Base-by-base conservation (phyloP, 2,797 vertebrate species). In the Vireo griseus region DNA sequence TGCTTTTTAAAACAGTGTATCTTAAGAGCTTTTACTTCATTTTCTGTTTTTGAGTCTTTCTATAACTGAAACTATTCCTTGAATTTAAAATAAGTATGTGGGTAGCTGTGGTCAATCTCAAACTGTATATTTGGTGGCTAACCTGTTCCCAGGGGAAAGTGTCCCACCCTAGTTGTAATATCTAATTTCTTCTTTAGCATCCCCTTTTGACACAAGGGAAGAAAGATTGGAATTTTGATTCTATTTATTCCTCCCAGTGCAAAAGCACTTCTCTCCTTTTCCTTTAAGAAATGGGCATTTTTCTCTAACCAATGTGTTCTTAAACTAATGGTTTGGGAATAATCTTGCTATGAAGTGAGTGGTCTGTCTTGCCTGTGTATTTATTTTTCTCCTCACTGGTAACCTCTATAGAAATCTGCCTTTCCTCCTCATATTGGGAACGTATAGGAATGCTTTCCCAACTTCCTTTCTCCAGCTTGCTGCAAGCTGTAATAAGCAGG, bases 81-180 rank as follows among this genome's bases (percentile, higher is more conserved):
- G 61, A 79, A 71, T 77, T 61, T 85, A 71, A 87, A 83, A 25
- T 89, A 95, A 90, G 68, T 68, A 59, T 39, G 33, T 86, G 54
- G 54, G 40, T 89, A 86, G 45, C 17, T 94, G 87, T 86, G 85
- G 91, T 83, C 91, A 87, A 50, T 61, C 61, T 95, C 91, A 68
- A 37, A 73, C 52, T 80, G 51, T 44, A 3, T 91, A 76, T 89
- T 89, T 89, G 29, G 39, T 40, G 42, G 18, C 47, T 63, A 80
- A 89, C 63, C 42, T 65, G 6, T 77, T 71, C 75, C 74, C 40
- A 31, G 19, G 16, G 24, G 65, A 39, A 66, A 40, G 42, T 71
- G 29, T 13, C 22, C 42, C 35, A 63, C 71, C 55, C 75, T 59
- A 40, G 16, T 61, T 82, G 59, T 42, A 78, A 67, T 82, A 86